Conservation (phyloP, 2,888 invertebrate genomes). For the Andrena camellia region DNA sequence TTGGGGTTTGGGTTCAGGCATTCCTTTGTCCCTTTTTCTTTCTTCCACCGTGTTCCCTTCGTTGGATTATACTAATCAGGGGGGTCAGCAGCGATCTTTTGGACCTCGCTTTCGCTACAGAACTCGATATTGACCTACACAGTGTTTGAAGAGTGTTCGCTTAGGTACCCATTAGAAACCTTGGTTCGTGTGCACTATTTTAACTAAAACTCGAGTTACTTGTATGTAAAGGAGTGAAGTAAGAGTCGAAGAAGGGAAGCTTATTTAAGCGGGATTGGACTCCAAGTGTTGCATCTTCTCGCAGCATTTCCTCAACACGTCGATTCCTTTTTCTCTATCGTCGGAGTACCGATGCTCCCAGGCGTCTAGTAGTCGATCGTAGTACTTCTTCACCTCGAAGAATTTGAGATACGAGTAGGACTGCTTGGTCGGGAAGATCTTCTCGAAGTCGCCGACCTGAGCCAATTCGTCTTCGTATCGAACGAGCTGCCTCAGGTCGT, state of each 20-base stretch:
- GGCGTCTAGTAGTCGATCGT: constrained; percentile 51
- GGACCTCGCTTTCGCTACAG: background rate
- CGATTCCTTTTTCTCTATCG: constrained; percentile 88
- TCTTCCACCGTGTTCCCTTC: background rate
- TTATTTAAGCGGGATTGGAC: background rate
- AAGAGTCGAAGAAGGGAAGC: background rate
- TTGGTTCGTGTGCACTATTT: too few species aligned
- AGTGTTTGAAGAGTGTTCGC: background rate
- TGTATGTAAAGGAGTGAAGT: too few species aligned
- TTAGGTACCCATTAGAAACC: too few species aligned
- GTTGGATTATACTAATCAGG: too few species aligned
- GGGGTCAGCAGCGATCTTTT: background rate
- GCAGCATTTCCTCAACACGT: constrained; percentile 24
- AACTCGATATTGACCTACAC: background rate
- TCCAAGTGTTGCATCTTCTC: constrained; percentile 38
- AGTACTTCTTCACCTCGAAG: constrained; percentile 45
- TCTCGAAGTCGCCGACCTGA: constrained; percentile 36
- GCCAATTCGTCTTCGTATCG: constrained; percentile 55
- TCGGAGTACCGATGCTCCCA: constrained; percentile 69
- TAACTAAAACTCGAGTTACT: too few species aligned
- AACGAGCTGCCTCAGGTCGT: constrained; percentile 48
- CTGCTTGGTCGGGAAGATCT: constrained; percentile 34
- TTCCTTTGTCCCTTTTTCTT: background rate
- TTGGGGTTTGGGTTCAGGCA: background rate
- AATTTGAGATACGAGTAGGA: constrained; percentile 30